Evolutionary conservation across 2,888 invertebrate genomes (phyloP).

Genomic region (Parasteatoda lunata): DNA sequence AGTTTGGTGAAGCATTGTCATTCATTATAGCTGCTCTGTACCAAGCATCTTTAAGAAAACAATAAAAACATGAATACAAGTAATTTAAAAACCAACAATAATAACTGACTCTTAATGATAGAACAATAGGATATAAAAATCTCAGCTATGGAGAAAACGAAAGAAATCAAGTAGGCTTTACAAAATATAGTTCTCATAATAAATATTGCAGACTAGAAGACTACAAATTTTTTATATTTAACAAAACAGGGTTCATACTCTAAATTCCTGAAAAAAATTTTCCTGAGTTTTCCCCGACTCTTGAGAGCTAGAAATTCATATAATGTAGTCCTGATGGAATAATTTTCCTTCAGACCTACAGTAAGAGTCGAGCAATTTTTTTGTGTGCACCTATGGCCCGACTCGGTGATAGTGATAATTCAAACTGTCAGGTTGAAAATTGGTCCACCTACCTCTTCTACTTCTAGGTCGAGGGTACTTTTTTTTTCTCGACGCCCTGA

Average conservation of each 20-base stretch:
- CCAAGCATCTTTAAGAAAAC: conserved; percentile 14
- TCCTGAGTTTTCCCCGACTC: background rate
- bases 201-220: background rate
- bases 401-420: too few relatives aligned
- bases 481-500: too few relatives aligned
- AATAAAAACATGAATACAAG: background rate
- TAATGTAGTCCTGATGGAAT: background rate
- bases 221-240: background rate
- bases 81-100: background rate
- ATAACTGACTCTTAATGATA: background rate
- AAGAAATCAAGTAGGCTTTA: background rate
- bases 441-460: too few relatives aligned
- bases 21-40: conserved; percentile 46
- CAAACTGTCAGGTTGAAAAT: too few relatives aligned
- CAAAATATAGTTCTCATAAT: background rate
- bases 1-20: background rate
- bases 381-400: too few relatives aligned
- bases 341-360: background rate
- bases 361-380: too few relatives aligned
- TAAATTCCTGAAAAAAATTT: background rate
- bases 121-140: background rate
- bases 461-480: too few relatives aligned
- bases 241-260: background rate
- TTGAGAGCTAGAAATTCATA: background rate
- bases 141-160: background rate